A percentile compares a stretch with the other conserved stretches of the same genome.
phyloP scores from a whole-genome alignment of 2,888 invertebrate genomes.

The Petrolisthes manimaculis region DNA sequence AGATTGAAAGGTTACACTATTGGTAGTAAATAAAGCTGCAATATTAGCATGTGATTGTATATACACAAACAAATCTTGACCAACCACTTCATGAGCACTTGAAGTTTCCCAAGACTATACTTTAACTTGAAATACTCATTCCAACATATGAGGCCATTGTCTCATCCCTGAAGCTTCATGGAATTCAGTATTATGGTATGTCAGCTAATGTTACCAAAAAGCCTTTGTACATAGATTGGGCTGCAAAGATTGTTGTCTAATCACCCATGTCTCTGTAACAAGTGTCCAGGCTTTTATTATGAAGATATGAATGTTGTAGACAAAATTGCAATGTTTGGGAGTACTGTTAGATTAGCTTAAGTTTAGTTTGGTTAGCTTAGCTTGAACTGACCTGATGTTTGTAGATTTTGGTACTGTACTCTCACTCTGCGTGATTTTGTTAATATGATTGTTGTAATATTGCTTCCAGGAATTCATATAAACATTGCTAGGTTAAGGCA shows the following conservation, averaged over 20 bases:
- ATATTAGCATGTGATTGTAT: too few relatives aligned
- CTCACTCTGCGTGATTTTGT: background rate
- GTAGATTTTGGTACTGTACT: background rate
- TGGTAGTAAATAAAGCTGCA: too few relatives aligned
- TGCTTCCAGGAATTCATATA: background rate
- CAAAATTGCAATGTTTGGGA: too few relatives aligned
- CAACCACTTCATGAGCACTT: background rate
- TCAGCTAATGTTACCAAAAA: background rate
- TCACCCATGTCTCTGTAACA: background rate
- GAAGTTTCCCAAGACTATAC: background rate
- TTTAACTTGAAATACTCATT: constrained; percentile 43
- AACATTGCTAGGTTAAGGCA: background rate
- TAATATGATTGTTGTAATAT: background rate
- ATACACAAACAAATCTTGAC: background rate
- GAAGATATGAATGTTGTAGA: too few relatives aligned
- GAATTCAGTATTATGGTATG: constrained; percentile 28
- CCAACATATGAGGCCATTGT: constrained; percentile 14
- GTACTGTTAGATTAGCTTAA: too few relatives aligned
- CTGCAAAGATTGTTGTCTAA: constrained; percentile 14
- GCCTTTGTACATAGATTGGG: constrained; percentile 30
- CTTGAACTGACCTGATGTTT: background rate
- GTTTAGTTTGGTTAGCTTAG: too few relatives aligned
- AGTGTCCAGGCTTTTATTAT: background rate
- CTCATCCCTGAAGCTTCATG: background rate
- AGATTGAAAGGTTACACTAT: too few relatives aligned